Percentiles rank a stretch among this genome's conserved stretches.
phyloP scores from a whole-genome alignment of 2,888 invertebrate genomes.

The Atrina japonica region DNA sequence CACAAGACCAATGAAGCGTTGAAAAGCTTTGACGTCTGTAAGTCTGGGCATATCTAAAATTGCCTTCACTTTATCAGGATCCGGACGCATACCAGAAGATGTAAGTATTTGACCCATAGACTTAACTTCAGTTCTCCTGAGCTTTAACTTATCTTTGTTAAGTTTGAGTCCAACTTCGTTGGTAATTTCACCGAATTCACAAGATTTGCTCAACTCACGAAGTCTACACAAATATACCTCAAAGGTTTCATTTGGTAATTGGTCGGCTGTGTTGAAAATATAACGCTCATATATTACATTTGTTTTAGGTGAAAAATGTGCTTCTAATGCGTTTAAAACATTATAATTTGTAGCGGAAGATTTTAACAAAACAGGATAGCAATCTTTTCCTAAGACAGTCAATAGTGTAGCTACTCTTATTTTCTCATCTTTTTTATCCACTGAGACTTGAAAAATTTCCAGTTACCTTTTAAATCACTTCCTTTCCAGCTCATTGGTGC shows the following conservation, averaged over 20 bases:
- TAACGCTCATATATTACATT: constrained; percentile 14
- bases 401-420: neutral
- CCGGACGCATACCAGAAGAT: too few relatives aligned
- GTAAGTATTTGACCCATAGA: too few relatives aligned
- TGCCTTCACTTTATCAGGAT: too few relatives aligned
- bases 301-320: constrained; percentile 6
- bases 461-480: constrained; percentile 11
- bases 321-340: too few relatives aligned
- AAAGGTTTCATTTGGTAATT: neutral
- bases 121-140: too few relatives aligned
- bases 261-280: constrained; percentile 11
- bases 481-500: too few relatives aligned
- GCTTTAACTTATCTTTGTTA: too few relatives aligned
- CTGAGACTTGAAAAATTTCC: constrained; percentile 22
- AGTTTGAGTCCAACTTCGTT: too few relatives aligned
- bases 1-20: too few relatives aligned
- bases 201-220: constrained; percentile 4
- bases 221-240: neutral
- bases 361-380: neutral
- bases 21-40: too few relatives aligned
- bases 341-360: too few relatives aligned
- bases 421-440: constrained; percentile 3
- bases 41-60: too few relatives aligned
- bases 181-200: constrained; percentile 3
- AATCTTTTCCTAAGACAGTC: constrained; percentile 8